A percentile compares a stretch with the other conserved stretches of the same genome.
These are phyloP conservation scores for Eupeodes latifasciatus DNA, from an alignment of 2,888 invertebrate genomes.

Conservation along the genomic window DNA sequence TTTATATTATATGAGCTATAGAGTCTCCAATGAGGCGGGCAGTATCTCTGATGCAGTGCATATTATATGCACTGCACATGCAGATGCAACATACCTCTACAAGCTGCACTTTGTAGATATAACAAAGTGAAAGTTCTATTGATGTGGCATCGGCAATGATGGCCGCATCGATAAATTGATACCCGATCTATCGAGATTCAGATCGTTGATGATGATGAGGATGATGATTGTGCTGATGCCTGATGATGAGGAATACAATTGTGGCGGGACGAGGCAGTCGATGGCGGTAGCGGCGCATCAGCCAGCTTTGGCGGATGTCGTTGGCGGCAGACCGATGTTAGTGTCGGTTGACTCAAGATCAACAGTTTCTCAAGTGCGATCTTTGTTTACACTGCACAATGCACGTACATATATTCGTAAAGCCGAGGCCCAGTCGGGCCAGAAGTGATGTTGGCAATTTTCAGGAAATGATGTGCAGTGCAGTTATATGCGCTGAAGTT, in stretches of 20 bases:
- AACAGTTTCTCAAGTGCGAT: slow-evolving; percentile 66
- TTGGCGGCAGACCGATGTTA: slow-evolving; percentile 46
- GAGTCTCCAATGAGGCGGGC: slow-evolving; percentile 20
- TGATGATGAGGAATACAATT: slow-evolving; percentile 36
- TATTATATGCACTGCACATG: slow-evolving; percentile 24
- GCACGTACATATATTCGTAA: no score
- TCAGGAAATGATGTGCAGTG: slow-evolving; percentile 64
- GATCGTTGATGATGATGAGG: slow-evolving; percentile 51
- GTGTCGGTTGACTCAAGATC: slow-evolving; percentile 62
- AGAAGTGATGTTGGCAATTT: slow-evolving; percentile 59
- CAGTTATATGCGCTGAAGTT: slow-evolving; percentile 37
- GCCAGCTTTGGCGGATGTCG: slow-evolving; percentile 31
- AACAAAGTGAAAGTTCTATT: slow-evolving; percentile 66
- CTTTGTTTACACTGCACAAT: slow-evolving; percentile 48
- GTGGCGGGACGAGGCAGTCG: background rate
- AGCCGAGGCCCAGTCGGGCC: background rate
- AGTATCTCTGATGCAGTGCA: background rate
- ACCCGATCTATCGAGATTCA: slow-evolving; percentile 46
- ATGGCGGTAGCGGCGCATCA: background rate
- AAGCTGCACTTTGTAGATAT: slow-evolving; percentile 13
- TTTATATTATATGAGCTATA: background rate
- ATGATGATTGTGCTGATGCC: slow-evolving; percentile 11
- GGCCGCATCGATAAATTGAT: slow-evolving; percentile 55
- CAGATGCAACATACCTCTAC: slow-evolving; percentile 33
- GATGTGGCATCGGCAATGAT: slow-evolving; percentile 45